Base-by-base conservation (phyloP, 2,113 vertebrate species). In the Lethenteron reissneri region DNA sequence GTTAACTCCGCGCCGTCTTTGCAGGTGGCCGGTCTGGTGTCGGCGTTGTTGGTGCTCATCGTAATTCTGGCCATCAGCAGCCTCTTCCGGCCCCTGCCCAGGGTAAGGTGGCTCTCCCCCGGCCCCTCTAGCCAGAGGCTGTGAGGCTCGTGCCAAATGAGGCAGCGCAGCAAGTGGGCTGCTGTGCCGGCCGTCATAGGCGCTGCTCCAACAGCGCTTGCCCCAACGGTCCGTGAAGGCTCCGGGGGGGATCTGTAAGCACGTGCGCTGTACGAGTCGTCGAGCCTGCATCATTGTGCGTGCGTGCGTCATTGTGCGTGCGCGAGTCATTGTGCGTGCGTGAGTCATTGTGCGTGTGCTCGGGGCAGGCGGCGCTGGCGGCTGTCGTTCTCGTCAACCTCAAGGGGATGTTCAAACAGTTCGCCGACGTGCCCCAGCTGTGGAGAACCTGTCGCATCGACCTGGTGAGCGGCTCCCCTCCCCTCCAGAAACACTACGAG, bases 361-460 rank as follows among this genome's bases (percentile, higher is more conserved):
- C 73, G 69, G 75, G 76, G 19, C 79, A 97, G 92, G 87, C 91
- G 0, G 86, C 94, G 72, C 76, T 97, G 77, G 78, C 91, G 11
- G 83, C 88, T 57, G 85, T 84, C 71, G 83, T 97, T 70, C 84
- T 83, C 1, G 76, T 87, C 70, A 97, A 97, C 77, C 82, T 97
- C 71, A 87, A 94, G 4, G 88, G 91, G n/a, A 97, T 97, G 85
- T 78, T 91, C 80, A 85, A 82, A 78, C 94, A 97, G 75, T 87
- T 91, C 72, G 2, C 17, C 1, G 91, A 95, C 72, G 72, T 95
- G 12, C 11, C 72, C 11, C 62, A 10, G 1, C 83, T 97, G 57
- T 97, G 92, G 92, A 87, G 72, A 76, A 80, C 80, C 68, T 90
- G 87, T 75, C 78, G 74, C 56, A 75, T 84, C 8, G 94, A 97